Evolutionary conservation across 2,113 vertebrate species (phyloP).

Genomic region (Nansenia antarctica): DNA sequence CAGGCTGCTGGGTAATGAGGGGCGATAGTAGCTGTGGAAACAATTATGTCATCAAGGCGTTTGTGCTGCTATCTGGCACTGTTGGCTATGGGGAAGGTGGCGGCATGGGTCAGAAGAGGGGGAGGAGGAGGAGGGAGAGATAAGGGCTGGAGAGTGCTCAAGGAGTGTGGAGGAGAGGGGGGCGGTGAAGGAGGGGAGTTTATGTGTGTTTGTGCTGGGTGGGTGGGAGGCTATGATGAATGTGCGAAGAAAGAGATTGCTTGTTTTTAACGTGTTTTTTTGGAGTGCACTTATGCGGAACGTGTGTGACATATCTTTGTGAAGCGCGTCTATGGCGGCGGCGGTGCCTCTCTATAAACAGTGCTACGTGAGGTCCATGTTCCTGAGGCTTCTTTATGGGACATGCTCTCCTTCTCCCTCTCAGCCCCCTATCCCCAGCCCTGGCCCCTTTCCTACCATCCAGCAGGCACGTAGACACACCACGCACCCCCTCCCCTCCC

Average conservation of each 20-base stretch:
- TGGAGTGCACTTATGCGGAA: slow-evolving; percentile 38
- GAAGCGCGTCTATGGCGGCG: slow-evolving; percentile 25
- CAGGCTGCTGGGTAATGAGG: slow-evolving; percentile 56
- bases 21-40: slow-evolving; percentile 65
- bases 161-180: slow-evolving; percentile 8
- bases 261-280: slow-evolving; percentile 17
- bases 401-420: not conserved
- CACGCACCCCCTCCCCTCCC: slow-evolving; percentile 35
- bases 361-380: slow-evolving; percentile 21
- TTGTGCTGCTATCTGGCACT: slow-evolving; percentile 30
- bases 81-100: slow-evolving; percentile 33
- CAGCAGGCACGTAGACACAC: slow-evolving; percentile 60
- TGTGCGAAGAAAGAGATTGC: slow-evolving; percentile 31
- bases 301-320: slow-evolving; percentile 34
- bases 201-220: slow-evolving; percentile 22
- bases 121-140: slow-evolving; percentile 20
- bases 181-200: slow-evolving; percentile 35
- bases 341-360: slow-evolving; percentile 36
- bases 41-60: slow-evolving; percentile 60
- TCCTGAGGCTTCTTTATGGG: slow-evolving; percentile 12
- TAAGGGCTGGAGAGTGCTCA: slow-evolving; percentile 30
- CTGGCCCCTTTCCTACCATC: slow-evolving; percentile 45
- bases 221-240: too few relatives aligned
- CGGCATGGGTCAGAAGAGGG: slow-evolving; percentile 1
- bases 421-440: slow-evolving; percentile 37